Evolutionary conservation across 2,113 vertebrate species (phyloP).

Genomic region (Clarias macrocephalus): DNA sequence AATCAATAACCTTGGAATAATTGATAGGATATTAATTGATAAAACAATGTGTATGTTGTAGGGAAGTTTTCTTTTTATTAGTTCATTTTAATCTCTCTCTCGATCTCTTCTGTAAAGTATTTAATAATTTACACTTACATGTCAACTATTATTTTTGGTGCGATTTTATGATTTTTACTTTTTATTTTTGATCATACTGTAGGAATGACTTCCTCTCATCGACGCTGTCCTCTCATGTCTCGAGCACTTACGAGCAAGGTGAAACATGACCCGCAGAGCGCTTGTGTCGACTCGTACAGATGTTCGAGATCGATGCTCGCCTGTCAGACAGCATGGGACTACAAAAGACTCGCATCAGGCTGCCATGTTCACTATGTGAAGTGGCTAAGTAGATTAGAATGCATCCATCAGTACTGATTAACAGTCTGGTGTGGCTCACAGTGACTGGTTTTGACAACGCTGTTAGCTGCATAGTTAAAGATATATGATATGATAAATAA

Average conservation of each 20-base stretch:
- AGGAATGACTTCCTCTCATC: background rate
- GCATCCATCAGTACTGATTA: background rate
- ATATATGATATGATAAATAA: background rate
- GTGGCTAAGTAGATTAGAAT: conserved; percentile 20
- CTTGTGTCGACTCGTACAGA: background rate
- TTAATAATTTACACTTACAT: background rate
- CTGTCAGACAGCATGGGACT: background rate
- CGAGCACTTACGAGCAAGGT: conserved; percentile 3
- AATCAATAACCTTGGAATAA: background rate
- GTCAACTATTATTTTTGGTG: background rate
- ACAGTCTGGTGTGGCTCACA: background rate
- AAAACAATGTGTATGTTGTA: background rate
- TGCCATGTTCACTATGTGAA: conserved; percentile 17
- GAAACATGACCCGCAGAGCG: background rate
- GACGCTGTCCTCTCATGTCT: background rate
- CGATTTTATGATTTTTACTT: background rate
- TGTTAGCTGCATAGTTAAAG: background rate
- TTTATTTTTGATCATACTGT: background rate
- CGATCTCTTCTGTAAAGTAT: background rate
- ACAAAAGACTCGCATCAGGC: background rate
- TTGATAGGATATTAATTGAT: background rate
- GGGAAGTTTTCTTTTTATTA: background rate
- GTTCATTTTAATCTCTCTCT: background rate
- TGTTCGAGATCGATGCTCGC: background rate
- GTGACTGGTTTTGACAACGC: background rate